Base-by-base conservation (phyloP, 1,140 invertebrate genomes). In the Dryas iulia region DNA sequence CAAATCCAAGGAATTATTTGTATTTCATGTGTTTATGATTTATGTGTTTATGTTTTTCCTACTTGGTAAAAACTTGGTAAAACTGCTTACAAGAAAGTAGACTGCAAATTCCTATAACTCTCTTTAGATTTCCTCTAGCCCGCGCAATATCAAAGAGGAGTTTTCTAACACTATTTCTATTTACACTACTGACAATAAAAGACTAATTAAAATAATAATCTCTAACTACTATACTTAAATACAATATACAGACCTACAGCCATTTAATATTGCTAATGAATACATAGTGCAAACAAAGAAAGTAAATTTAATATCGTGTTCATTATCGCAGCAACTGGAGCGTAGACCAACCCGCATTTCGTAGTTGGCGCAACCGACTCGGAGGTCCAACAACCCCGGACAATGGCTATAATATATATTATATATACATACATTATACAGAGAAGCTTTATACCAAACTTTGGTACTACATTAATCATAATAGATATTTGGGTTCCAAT, bases 401-500 rank as follows among this genome's bases (percentile, higher is more conserved):
- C 31, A 59, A 66, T 66, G 39, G 18, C 31, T 58, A 12, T 59
- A 23, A 53, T 67, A 67, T 25, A 26, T 53, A 30, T 57, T 61
- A 68, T 53, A 30, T 62, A 57, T 68, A 53, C 57, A 47, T 47
- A 47, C 35, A 18, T 23, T n/a, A n/a, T n/a, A n/a, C n/a, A 54
- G 30, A 67, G 39, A 18, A 14, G 59, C 33, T 63, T 28, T 30
- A 63, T 52, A 12, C 35, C 23, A 28, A 69, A 69, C 67, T 69
- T 69, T 31, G 54, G 24, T 58, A 58, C 21, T 35, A 69, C 67
- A 69, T 69, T 63, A 69, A 69, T 69, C 67, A 63, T 69, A 54
- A 63, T 63, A 57, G 67, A 58, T 67, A 67, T 67, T 69, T 69
- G 67, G 53, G 0, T 28, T 60, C 28, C 65, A 59, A 69, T 69